A percentile compares a stretch with the other conserved stretches of the same genome.
phyloP scores from a whole-genome alignment of 2,888 invertebrate species.

The Drosophila stalkeri region DNA sequence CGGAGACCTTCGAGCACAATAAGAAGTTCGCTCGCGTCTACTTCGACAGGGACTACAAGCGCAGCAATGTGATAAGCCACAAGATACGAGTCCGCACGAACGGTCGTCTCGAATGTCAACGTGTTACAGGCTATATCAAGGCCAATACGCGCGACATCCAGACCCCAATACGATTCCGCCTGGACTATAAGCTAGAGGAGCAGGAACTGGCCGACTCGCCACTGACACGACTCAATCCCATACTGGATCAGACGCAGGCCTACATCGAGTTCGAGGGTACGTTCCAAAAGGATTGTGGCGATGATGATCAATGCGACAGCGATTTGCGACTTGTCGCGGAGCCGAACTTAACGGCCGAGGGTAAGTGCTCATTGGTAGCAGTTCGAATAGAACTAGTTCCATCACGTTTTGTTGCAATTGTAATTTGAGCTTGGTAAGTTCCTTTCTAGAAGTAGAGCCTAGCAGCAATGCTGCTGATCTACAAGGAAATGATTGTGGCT shows the following conservation, averaged over 20 bases:
- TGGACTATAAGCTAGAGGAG: constrained; percentile 93
- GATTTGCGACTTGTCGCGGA: constrained; percentile 89
- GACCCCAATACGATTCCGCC: constrained; percentile 93
- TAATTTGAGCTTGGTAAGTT: too few species aligned
- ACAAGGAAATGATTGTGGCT: neutral
- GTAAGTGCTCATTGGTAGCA: constrained; percentile 72
- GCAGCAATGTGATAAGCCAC: constrained; percentile 88
- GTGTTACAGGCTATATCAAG: constrained; percentile 93
- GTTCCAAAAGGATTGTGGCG: constrained; percentile 96
- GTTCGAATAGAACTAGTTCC: constrained; percentile 4
- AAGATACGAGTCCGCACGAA: constrained; percentile 88
- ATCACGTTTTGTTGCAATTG: too few species aligned
- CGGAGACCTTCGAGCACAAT: constrained; percentile 91
- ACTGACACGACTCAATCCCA: constrained; percentile 87
- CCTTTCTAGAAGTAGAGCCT: neutral
- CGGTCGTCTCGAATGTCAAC: constrained; percentile 88
- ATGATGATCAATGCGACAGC: constrained; percentile 94
- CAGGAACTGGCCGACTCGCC: constrained; percentile 87
- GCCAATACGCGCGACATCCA: constrained; percentile 95
- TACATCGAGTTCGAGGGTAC: constrained; percentile 92
- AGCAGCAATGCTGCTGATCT: neutral
- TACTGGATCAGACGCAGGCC: constrained; percentile 94
- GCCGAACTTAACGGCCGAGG: constrained; percentile 79
- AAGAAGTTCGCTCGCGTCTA: constrained; percentile 93
- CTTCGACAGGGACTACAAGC: constrained; percentile 88